These are phyloP conservation scores for Phataginus tetradactyla DNA, from an alignment of 2,797 vertebrate genomes.

Conservation along the genomic window DNA sequence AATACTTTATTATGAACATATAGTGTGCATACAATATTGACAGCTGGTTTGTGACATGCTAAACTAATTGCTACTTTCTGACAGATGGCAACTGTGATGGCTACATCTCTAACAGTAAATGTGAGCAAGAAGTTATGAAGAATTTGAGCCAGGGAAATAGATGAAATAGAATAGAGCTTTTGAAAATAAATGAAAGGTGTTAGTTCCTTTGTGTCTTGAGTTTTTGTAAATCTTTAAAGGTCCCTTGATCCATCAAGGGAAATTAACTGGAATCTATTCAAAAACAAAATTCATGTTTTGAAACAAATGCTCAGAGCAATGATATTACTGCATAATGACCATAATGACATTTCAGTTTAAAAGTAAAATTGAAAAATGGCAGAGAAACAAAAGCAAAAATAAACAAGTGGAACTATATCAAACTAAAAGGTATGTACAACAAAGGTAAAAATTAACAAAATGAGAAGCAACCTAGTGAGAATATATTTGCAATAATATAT, in stretches of 20 bases:
- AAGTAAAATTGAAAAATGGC: no score
- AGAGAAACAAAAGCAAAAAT: no score
- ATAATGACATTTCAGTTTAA: no score
- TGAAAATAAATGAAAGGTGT: neutral
- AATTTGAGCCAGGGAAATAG: neutral
- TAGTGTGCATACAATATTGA: neutral
- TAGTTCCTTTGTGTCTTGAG: slow-evolving; percentile 30
- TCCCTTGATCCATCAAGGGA: neutral
- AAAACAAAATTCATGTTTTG: slow-evolving; percentile 55
- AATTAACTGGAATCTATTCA: slow-evolving; percentile 49
- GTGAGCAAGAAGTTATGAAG: neutral
- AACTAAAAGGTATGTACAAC: no score
- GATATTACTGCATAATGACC: slow-evolving; percentile 45
- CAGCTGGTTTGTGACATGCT: slow-evolving; percentile 9
- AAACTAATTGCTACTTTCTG: neutral
- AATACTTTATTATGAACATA: neutral
- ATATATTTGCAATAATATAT: no score
- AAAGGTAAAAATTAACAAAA: no score
- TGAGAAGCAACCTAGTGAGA: no score
- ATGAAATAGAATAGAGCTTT: slow-evolving; percentile 22
- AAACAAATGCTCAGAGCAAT: slow-evolving; percentile 52
- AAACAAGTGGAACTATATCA: no score
- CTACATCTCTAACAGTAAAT: neutral
- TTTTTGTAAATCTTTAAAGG: slow-evolving; percentile 48
- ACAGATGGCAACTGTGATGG: neutral